Evolutionary conservation across 2,888 invertebrate genomes (phyloP).

Genomic region (Phasia obesa): DNA sequence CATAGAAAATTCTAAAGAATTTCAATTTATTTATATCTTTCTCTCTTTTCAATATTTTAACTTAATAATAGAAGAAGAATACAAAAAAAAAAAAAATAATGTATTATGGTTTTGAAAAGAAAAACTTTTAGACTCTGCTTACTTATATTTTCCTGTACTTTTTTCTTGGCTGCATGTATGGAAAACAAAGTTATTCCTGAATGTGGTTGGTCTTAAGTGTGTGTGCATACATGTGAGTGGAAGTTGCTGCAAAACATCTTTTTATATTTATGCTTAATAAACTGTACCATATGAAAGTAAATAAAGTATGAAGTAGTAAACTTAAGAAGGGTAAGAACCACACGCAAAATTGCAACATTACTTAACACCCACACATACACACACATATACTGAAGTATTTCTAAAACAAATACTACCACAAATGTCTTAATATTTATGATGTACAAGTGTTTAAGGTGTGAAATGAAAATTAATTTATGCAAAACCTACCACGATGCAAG

Average conservation of each 20-base stretch:
- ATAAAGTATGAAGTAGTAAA: slow-evolving; percentile 50
- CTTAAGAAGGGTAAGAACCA: slow-evolving; percentile 41
- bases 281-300: slow-evolving; percentile 59
- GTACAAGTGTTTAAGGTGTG: slow-evolving; percentile 59
- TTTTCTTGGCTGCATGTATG: slow-evolving; percentile 20
- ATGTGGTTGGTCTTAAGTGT: slow-evolving; percentile 13
- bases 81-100: slow-evolving; percentile 3
- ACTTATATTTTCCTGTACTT: slow-evolving; percentile 42
- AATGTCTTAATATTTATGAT: slow-evolving; percentile 54
- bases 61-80: slow-evolving; percentile 40
- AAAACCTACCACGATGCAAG: slow-evolving; percentile 20
- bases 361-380: neutral
- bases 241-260: slow-evolving; percentile 49
- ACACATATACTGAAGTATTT: neutral
- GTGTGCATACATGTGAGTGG: slow-evolving; percentile 2
- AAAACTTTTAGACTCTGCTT: slow-evolving; percentile 54
- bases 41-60: slow-evolving; percentile 45
- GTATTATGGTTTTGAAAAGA: slow-evolving; percentile 38
- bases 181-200: slow-evolving; percentile 35
- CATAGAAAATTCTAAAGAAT: slow-evolving; percentile 61
- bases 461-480: slow-evolving; percentile 57
- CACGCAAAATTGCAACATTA: slow-evolving; percentile 39
- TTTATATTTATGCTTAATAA: slow-evolving; percentile 60
- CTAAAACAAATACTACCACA: slow-evolving; percentile 23
- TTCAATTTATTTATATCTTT: slow-evolving; percentile 47